phyloP scores from a whole-genome alignment of 2,797 vertebrate species.

The Onychomys arenicola region DNA sequence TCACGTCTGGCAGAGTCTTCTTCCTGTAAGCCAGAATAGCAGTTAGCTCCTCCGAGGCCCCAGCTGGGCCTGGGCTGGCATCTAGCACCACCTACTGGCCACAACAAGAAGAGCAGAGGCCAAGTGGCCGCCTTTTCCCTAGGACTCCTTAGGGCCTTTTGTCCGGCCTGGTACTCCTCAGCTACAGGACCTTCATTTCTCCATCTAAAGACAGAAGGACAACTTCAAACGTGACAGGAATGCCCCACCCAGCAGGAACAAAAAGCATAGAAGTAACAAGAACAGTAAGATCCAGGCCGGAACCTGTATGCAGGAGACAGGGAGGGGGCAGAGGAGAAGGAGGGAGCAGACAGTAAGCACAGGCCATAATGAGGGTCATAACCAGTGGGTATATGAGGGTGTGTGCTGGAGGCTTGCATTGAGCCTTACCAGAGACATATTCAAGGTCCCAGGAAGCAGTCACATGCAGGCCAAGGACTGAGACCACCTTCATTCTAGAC shows the following conservation, averaged over 20 bases:
- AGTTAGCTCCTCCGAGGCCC: not conserved
- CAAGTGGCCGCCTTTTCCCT: not conserved
- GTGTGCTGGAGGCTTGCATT: not conserved
- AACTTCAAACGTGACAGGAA: not conserved
- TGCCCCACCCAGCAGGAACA: not conserved
- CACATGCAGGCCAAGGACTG: not conserved
- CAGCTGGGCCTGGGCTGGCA: constrained; percentile 66
- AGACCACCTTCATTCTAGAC: not conserved
- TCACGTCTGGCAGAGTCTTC: not conserved
- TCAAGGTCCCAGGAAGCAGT: not conserved
- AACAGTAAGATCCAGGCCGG: not conserved
- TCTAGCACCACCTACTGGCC: constrained; percentile 83
- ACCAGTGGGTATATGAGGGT: not conserved
- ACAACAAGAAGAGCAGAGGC: not conserved
- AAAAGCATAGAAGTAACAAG: not conserved
- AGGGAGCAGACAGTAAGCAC: not conserved
- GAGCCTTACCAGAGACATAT: not conserved
- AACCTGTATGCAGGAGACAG: not conserved
- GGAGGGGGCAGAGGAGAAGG: not conserved
- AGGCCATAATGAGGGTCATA: not conserved
- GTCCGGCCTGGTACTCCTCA: not conserved
- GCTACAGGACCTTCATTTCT: not conserved
- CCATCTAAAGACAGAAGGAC: not conserved
- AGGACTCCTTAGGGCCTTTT: not conserved
- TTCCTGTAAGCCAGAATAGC: not conserved